phyloP scores from a whole-genome alignment of 2,797 vertebrate genomes.

The Lophotriccus pileatus region DNA sequence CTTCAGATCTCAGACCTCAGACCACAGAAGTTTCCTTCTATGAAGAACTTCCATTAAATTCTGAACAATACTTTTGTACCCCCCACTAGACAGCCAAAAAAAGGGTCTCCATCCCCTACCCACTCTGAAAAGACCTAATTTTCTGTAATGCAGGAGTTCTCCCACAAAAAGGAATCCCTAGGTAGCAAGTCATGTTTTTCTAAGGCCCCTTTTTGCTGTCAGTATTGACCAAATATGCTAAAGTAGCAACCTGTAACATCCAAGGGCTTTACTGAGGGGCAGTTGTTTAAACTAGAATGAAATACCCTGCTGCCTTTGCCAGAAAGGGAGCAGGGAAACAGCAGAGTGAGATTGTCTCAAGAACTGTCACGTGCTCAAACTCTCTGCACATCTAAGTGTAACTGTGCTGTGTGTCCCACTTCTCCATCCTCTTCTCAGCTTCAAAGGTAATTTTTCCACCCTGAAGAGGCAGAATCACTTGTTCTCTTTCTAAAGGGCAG shows the following conservation, averaged over 20 bases:
- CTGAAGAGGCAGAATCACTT: not conserved
- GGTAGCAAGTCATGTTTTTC: not conserved
- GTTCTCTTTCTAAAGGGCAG: not conserved
- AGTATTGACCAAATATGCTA: not conserved
- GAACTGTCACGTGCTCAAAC: not conserved
- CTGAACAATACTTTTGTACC: not conserved
- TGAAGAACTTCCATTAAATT: not conserved
- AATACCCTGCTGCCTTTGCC: not conserved
- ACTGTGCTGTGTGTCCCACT: not conserved
- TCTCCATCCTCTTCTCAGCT: not conserved
- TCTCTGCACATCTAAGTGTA: not conserved
- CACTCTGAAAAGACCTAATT: not conserved
- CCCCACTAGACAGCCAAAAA: not conserved
- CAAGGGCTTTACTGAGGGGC: not conserved
- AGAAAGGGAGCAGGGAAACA: not conserved
- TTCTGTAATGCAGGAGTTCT: not conserved
- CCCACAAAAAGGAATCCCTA: not conserved
- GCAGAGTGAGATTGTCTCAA: not conserved
- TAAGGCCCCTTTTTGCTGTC: not conserved
- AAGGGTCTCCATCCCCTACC: not conserved
- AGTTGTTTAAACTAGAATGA: not conserved
- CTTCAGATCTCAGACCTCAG: not conserved
- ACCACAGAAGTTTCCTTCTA: not conserved
- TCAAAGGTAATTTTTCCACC: not conserved
- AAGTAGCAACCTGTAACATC: not conserved